These are phyloP conservation scores for Hypercompe scribonia DNA, from an alignment of 2,888 invertebrate species.

Conservation along the genomic window DNA sequence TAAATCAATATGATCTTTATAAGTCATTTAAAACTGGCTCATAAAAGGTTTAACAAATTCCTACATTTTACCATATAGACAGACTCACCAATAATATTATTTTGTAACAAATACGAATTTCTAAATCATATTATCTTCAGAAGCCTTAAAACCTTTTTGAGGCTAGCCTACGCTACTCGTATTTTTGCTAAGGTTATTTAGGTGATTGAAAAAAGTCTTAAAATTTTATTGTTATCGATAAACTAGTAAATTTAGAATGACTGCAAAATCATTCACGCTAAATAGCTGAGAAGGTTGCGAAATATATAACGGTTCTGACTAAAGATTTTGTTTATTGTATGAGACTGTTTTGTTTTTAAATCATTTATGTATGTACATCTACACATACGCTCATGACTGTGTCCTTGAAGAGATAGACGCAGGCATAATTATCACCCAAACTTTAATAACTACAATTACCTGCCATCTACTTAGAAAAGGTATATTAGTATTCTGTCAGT, in stretches of 20 bases:
- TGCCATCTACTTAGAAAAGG: too few species aligned
- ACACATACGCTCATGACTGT: not conserved
- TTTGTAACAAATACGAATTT: not conserved
- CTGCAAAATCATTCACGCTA: not conserved
- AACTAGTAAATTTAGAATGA: not conserved
- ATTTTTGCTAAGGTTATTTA: constrained; percentile 15
- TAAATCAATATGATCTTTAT: not conserved
- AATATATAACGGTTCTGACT: not conserved
- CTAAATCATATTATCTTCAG: not conserved
- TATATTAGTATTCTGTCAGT: too few species aligned
- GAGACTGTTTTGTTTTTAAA: not conserved
- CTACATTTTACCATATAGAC: not conserved
- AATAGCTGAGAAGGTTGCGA: not conserved
- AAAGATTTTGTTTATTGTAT: not conserved
- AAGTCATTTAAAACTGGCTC: not conserved
- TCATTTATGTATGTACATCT: not conserved
- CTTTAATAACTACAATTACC: not conserved
- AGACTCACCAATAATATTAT: not conserved
- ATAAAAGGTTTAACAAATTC: not conserved
- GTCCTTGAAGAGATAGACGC: not conserved
- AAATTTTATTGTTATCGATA: constrained; percentile 14
- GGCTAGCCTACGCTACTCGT: constrained; percentile 1
- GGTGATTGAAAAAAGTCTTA: constrained; percentile 7
- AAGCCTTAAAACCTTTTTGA: constrained; percentile 8
- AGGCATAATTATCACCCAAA: not conserved